These are phyloP conservation scores for Lithophane leautieri DNA, from an alignment of 2,888 invertebrate species.

Conservation along the genomic window DNA sequence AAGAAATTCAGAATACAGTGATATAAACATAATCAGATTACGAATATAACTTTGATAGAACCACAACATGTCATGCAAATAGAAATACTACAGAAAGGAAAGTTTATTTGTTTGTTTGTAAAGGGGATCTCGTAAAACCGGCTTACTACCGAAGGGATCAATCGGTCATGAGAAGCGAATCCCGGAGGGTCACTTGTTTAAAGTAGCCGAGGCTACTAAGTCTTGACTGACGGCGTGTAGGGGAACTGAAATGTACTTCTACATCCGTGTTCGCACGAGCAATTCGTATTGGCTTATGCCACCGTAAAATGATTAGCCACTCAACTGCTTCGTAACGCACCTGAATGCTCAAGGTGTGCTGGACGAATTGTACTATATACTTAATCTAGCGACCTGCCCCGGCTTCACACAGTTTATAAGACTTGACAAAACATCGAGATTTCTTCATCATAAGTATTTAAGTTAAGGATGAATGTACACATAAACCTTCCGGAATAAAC, in stretches of 20 bases:
- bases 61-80: constrained; percentile 28
- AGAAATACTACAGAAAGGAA: constrained; percentile 39
- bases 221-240: constrained; percentile 5
- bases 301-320: background rate
- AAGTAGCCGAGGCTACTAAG: constrained; percentile 24
- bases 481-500: too few species aligned
- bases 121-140: constrained; percentile 57
- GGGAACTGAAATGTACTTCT: background rate
- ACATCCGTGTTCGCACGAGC: too few species aligned
- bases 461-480: too few species aligned
- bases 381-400: background rate
- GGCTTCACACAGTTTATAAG: too few species aligned
- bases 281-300: background rate
- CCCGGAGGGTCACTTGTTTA: constrained; percentile 47
- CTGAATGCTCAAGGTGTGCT: background rate
- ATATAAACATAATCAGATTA: constrained; percentile 2
- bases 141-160: constrained; percentile 59
- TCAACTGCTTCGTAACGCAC: background rate
- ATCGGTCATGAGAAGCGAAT: constrained; percentile 56
- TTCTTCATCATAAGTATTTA: too few species aligned
- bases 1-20: background rate
- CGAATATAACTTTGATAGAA: constrained; percentile 12
- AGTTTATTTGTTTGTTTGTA: constrained; percentile 55
- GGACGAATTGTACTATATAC: background rate
- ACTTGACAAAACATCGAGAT: too few species aligned